Evolutionary conservation across 2,113 vertebrate genomes (phyloP).

Genomic region (Dasyprocta punctata): DNA sequence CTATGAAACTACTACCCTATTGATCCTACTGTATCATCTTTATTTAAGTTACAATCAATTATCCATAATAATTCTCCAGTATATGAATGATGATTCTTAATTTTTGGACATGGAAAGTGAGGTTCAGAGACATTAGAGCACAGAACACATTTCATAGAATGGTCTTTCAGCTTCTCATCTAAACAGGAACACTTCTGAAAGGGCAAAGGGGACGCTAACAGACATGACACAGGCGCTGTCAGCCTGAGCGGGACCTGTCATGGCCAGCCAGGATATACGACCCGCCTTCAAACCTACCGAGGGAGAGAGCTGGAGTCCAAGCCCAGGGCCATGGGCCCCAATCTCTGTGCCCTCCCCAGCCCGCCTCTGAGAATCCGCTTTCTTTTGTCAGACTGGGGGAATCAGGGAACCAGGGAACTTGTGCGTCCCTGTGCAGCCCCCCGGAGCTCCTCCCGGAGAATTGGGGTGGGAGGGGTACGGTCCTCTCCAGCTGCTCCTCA

Average conservation of each 20-base stretch:
- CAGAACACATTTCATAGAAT: background rate
- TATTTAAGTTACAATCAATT: background rate
- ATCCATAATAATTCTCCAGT: background rate
- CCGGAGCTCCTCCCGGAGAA: background rate
- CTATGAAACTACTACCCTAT: background rate
- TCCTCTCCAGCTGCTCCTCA: background rate
- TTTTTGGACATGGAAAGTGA: background rate
- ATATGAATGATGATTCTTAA: background rate
- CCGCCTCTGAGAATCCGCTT: no score
- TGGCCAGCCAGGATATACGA: background rate
- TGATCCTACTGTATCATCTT: background rate
- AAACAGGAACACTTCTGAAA: background rate
- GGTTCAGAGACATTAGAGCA: background rate
- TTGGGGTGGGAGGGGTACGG: accelerated
- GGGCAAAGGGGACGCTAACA: background rate
- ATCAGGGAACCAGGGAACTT: background rate
- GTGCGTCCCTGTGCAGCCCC: background rate
- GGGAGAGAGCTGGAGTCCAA: background rate
- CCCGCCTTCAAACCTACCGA: background rate
- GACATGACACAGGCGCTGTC: background rate
- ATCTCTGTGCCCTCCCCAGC: background rate
- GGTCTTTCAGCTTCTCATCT: background rate
- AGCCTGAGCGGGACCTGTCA: background rate
- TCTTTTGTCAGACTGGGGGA: background rate
- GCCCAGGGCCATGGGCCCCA: background rate